These are phyloP conservation scores for Nomada ruficornis DNA, from an alignment of 2,888 invertebrate genomes.

Conservation along the genomic window DNA sequence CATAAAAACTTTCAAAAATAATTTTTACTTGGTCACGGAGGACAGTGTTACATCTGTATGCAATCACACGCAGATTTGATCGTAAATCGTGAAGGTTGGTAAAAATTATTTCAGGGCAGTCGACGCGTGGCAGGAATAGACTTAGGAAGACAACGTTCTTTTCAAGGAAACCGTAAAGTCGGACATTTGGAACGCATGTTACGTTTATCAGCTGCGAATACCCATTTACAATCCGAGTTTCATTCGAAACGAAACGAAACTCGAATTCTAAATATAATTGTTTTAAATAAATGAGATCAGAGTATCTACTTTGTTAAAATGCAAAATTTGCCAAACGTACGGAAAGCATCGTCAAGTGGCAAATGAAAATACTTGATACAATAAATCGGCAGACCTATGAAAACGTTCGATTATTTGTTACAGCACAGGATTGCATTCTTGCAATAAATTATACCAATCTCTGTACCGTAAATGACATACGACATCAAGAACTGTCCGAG, in stretches of 20 bases:
- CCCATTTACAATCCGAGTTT: background rate
- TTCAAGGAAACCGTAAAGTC: conserved; percentile 1
- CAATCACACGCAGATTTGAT: background rate
- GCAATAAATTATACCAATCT: background rate
- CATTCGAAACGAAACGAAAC: background rate
- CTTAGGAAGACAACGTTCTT: conserved; percentile 33
- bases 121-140: conserved; percentile 28
- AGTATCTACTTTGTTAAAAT: background rate
- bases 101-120: conserved; percentile 14
- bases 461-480: background rate
- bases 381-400: no score
- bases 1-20: conserved; percentile 19
- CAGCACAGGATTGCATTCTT: background rate
- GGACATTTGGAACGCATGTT: conserved; percentile 7
- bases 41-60: conserved; percentile 7
- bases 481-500: background rate
- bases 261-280: background rate
- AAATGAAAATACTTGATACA: background rate
- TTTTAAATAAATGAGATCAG: background rate
- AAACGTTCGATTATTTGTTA: background rate
- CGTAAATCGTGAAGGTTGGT: conserved; percentile 5
- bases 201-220: background rate
- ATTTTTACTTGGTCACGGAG: background rate
- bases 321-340: background rate
- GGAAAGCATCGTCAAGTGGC: background rate